phyloP scores from a whole-genome alignment of 2,113 vertebrate species.

The Neomonachus schauinslandi region DNA sequence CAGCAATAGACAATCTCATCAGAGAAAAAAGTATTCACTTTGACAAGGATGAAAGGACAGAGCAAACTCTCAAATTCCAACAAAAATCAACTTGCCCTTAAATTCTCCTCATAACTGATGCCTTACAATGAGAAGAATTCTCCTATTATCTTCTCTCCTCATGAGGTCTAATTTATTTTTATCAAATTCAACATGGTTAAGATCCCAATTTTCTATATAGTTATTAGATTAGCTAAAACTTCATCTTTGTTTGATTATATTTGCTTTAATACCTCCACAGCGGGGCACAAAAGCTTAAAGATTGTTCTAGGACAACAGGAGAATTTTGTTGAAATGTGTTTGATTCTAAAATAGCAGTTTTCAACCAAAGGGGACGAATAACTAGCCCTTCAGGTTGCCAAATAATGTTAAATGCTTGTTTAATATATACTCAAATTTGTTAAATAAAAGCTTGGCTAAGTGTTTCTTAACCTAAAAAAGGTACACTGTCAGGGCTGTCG shows the following conservation, averaged over 20 bases:
- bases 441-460: constrained; percentile 37
- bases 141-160: neutral
- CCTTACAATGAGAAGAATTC: neutral
- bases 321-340: neutral
- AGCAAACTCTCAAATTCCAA: constrained; percentile 53
- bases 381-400: constrained; percentile 2
- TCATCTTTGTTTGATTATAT: neutral
- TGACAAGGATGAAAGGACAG: constrained; percentile 18
- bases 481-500: neutral
- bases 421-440: neutral
- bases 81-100: constrained; percentile 22
- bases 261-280: neutral
- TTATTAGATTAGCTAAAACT: constrained; percentile 12
- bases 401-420: constrained; percentile 37
- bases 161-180: neutral
- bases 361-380: neutral
- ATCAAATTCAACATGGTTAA: constrained; percentile 16
- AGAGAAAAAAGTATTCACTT: constrained; percentile 63
- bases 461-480: neutral
- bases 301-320: neutral
- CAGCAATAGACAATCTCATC: constrained; percentile 52
- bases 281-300: neutral
- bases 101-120: neutral
- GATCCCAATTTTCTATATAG: neutral
- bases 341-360: constrained; percentile 45